Percentiles rank a stretch among this genome's conserved stretches.
Conservation (phyloP, 2,797 vertebrate species). For the Tinamus major region DNA sequence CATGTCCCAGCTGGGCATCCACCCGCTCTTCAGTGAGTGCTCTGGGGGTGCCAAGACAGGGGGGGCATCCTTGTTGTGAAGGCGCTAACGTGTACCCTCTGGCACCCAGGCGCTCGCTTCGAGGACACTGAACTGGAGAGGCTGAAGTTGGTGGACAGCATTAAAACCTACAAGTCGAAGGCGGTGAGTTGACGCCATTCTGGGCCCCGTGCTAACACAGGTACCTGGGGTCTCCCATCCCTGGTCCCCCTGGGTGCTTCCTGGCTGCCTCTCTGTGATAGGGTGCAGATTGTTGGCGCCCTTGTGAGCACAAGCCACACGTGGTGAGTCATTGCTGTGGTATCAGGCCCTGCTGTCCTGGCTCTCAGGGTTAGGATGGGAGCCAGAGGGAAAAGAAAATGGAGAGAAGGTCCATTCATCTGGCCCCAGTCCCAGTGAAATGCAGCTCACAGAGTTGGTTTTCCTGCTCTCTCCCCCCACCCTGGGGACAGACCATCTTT, state of each 20-base stretch:
- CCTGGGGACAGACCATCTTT: conserved; percentile 89
- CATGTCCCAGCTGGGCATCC: conserved; percentile 85
- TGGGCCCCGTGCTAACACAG: too few relatives aligned
- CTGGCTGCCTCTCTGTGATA: too few relatives aligned
- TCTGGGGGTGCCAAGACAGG: accelerated
- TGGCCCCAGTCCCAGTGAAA: accelerated
- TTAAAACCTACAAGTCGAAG: conserved; percentile 91
- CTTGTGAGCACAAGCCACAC: too few relatives aligned
- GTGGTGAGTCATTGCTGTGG: neutral
- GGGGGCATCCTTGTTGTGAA: accelerated
- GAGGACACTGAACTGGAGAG: conserved; percentile 88
- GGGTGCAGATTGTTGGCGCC: too few relatives aligned
- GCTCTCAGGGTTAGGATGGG: neutral
- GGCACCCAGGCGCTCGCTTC: conserved; percentile 82
- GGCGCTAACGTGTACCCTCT: neutral
- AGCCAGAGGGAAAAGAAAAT: neutral
- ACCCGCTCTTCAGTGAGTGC: conserved; percentile 90
- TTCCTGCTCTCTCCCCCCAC: neutral
- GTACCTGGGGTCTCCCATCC: too few relatives aligned
- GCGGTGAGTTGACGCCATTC: conserved; percentile 81
- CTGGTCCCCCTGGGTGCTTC: too few relatives aligned
- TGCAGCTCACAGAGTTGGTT: accelerated
- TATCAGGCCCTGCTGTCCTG: neutral
- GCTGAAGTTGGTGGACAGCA: conserved; percentile 90
- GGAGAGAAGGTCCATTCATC: accelerated